Evolutionary conservation across 2,797 vertebrate species (phyloP).

Genomic region (Falco cherrug): DNA sequence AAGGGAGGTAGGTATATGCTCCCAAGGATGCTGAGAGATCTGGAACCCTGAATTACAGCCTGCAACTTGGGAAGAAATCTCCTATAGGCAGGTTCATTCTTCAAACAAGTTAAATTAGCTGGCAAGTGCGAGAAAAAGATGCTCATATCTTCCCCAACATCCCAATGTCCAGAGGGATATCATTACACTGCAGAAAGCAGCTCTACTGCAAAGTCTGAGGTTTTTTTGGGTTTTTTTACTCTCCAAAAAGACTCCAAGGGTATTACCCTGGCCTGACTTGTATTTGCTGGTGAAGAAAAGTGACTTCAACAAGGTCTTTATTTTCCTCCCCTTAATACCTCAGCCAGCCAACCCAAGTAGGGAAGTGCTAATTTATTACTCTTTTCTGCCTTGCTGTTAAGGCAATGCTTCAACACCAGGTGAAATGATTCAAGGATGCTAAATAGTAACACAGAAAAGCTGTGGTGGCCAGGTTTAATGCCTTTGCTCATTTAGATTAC

Average conservation of each 20-base stretch:
- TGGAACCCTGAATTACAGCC: not conserved
- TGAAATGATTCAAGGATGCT: not conserved
- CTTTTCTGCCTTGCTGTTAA: not conserved
- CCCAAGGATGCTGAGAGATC: not conserved
- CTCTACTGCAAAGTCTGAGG: not conserved
- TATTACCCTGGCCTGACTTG: not conserved
- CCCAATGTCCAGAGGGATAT: not conserved
- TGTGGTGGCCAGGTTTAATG: not conserved
- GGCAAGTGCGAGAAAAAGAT: not conserved
- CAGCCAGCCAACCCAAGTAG: not conserved
- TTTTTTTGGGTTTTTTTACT: not conserved
- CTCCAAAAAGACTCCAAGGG: not conserved
- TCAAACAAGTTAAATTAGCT: not conserved
- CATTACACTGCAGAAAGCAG: not conserved
- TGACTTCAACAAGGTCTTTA: not conserved
- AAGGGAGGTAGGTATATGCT: not conserved
- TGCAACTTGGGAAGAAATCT: not conserved
- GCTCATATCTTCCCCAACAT: not conserved
- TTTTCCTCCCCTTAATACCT: not conserved
- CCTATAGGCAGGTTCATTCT: not conserved
- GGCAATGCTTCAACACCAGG: not conserved
- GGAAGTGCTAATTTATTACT: not conserved
- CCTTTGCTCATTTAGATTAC: not conserved
- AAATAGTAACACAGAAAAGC: not conserved
- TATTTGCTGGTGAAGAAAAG: not conserved